A percentile compares a stretch with the other conserved stretches of the same genome.
Conservation (phyloP, 1,140 invertebrate species). For the Helicoverpa zea region DNA sequence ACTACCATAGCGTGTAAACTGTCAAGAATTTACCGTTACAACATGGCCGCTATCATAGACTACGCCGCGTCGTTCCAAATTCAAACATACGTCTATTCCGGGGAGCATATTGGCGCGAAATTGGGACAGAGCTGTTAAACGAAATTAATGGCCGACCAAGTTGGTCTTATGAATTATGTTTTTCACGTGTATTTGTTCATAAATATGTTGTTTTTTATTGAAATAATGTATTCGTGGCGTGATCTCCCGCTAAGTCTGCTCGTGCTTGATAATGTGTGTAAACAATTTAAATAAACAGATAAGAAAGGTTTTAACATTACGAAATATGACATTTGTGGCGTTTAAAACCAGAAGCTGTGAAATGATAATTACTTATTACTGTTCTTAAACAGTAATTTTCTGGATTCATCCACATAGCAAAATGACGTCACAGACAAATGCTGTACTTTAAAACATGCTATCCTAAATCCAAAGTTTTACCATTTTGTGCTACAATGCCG, state of each 20-base stretch:
- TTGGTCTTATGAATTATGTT: slow-evolving; percentile 37
- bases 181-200: slow-evolving; percentile 14
- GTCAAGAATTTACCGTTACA: slow-evolving; percentile 42
- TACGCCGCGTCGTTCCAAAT: slow-evolving; percentile 28
- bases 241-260: slow-evolving; percentile 13
- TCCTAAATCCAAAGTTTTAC: too few relatives aligned
- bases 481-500: too few relatives aligned
- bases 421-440: background rate
- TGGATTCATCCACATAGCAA: background rate
- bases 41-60: slow-evolving; percentile 32
- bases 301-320: background rate
- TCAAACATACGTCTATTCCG: slow-evolving; percentile 34
- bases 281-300: background rate
- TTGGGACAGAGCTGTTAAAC: slow-evolving; percentile 31
- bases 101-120: slow-evolving; percentile 37
- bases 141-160: background rate
- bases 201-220: background rate
- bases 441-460: too few relatives aligned
- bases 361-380: background rate
- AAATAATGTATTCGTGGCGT: background rate
- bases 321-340: background rate
- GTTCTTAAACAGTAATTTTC: background rate
- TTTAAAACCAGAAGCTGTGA: background rate
- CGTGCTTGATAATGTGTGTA: background rate
- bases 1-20: slow-evolving; percentile 10